phyloP scores from a whole-genome alignment of 2,797 vertebrate genomes.

The Clamator glandarius region DNA sequence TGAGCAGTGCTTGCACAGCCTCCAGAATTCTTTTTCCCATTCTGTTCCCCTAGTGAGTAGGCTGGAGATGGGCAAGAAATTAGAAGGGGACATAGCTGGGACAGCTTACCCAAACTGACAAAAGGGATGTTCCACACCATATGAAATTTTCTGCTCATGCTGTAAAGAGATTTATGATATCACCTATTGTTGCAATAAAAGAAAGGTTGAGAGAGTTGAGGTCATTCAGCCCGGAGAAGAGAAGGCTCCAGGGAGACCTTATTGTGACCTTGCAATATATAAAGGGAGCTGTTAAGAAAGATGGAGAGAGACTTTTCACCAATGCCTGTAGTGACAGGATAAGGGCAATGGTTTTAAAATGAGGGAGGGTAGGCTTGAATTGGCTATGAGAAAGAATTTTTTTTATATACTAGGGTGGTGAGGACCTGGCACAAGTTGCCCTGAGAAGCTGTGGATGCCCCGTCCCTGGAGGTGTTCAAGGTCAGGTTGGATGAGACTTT shows the following conservation, averaged over 20 bases:
- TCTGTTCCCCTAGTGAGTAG: background rate
- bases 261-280: background rate
- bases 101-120: background rate
- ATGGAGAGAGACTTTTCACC: background rate
- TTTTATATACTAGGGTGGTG: background rate
- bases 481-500: background rate
- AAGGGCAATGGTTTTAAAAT: background rate
- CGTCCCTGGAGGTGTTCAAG: background rate
- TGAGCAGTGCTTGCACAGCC: background rate
- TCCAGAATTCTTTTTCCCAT: background rate
- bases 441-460: background rate
- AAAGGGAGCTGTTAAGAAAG: background rate
- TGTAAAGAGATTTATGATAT: background rate
- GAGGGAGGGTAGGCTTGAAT: background rate
- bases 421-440: background rate
- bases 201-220: background rate
- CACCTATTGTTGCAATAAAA: background rate
- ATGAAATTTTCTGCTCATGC: background rate
- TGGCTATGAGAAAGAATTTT: background rate
- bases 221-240: background rate
- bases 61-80: background rate
- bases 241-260: background rate
- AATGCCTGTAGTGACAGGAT: background rate
- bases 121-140: background rate
- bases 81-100: background rate